A percentile compares a stretch with the other conserved stretches of the same genome.
These are phyloP conservation scores for Mormyrus iriodes DNA, from an alignment of 2,113 vertebrate species.

Conservation along the genomic window DNA sequence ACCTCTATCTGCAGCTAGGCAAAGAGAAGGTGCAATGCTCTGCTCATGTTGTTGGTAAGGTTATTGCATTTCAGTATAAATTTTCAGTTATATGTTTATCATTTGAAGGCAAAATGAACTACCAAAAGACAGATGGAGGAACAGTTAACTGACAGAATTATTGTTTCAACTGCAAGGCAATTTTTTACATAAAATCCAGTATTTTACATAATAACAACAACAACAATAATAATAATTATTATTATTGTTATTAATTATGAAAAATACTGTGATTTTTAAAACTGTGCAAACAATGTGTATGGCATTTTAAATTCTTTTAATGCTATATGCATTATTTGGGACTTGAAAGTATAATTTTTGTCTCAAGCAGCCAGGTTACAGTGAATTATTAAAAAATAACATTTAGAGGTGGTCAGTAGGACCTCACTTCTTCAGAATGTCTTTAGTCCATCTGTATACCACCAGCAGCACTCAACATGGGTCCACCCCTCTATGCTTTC, in stretches of 20 bases:
- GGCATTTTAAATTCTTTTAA: not conserved
- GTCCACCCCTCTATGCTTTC: not conserved
- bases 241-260: not conserved
- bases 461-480: not conserved
- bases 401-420: not conserved
- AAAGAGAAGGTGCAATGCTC: slow-evolving; percentile 69
- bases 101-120: not conserved
- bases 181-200: not conserved
- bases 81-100: not conserved
- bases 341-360: not conserved
- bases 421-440: not conserved
- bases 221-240: not conserved
- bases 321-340: not conserved
- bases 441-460: not conserved
- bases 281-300: no score
- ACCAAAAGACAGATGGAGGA: not conserved
- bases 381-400: not conserved
- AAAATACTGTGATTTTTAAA: not conserved
- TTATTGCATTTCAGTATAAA: not conserved
- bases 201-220: not conserved
- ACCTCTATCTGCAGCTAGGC: slow-evolving; percentile 74
- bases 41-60: slow-evolving; percentile 77
- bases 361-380: not conserved
- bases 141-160: not conserved
- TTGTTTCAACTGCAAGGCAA: not conserved